A percentile compares a stretch with the other conserved stretches of the same genome.
phyloP scores from a whole-genome alignment of 2,113 vertebrate genomes.

The Excalfactoria chinensis region DNA sequence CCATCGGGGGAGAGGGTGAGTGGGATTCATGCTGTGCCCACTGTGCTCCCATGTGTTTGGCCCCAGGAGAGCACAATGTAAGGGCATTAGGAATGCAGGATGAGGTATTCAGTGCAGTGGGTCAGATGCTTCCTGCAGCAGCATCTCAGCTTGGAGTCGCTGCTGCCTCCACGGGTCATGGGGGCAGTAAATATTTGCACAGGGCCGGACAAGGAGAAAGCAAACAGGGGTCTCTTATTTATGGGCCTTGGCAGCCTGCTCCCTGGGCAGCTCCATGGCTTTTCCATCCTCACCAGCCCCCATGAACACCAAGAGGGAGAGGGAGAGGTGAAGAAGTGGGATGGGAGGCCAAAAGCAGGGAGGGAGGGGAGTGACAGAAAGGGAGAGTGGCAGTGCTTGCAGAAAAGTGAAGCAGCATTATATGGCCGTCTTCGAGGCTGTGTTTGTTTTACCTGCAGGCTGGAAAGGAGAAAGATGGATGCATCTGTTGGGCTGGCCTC shows the following conservation, averaged over 20 bases:
- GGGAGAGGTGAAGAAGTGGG: neutral
- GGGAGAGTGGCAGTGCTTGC: neutral
- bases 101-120: neutral
- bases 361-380: neutral
- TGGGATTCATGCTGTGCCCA: neutral
- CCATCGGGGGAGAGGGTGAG: neutral
- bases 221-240: constrained; percentile 70
- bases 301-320: neutral
- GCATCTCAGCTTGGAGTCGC: neutral
- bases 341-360: neutral
- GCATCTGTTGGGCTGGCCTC: neutral
- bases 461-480: neutral
- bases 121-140: neutral
- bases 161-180: constrained; percentile 24
- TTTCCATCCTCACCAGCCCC: neutral
- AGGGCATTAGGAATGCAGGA: neutral
- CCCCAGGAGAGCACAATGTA: neutral
- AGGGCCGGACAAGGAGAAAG: constrained; percentile 62
- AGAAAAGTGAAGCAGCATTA: neutral
- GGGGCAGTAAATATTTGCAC: constrained; percentile 70
- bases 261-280: fast-evolving
- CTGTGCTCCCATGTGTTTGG: no score
- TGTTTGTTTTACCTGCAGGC: constrained; percentile 48
- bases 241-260: constrained; percentile 48
- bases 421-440: neutral